Conservation (phyloP, 2,888 invertebrate genomes). For the Sialis lutaria region DNA sequence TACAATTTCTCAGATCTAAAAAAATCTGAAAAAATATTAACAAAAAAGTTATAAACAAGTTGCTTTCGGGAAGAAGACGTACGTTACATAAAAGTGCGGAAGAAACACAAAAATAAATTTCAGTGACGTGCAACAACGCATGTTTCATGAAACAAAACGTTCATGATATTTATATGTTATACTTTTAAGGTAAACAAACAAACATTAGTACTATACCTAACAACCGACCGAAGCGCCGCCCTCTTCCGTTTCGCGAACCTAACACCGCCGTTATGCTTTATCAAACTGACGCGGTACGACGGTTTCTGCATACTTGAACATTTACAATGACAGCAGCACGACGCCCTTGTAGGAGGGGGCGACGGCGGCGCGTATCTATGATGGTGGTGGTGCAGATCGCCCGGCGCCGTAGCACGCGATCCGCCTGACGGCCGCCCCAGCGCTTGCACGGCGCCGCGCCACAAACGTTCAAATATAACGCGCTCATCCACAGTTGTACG, state of each 20-base stretch:
- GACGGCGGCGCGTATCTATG: slow-evolving; percentile 7
- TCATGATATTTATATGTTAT: too few species aligned
- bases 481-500: slow-evolving; percentile 36
- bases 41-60: too few species aligned
- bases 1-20: too few species aligned
- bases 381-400: neutral
- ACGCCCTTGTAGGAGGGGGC: slow-evolving; percentile 16
- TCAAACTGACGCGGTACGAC: slow-evolving; percentile 15
- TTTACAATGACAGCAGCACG: slow-evolving; percentile 29
- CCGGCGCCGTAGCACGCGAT: neutral
- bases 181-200: too few species aligned
- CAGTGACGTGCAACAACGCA: too few species aligned
- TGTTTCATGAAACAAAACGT: too few species aligned
- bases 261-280: slow-evolving; percentile 27
- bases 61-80: too few species aligned
- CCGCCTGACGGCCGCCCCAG: slow-evolving; percentile 13
- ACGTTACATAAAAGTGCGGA: too few species aligned
- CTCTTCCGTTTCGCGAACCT: slow-evolving; percentile 28
- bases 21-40: too few species aligned
- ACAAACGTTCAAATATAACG: slow-evolving; percentile 51
- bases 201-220: slow-evolving; percentile 32
- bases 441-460: slow-evolving; percentile 39
- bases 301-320: slow-evolving; percentile 28
- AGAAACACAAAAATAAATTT: too few species aligned
- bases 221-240: slow-evolving; percentile 44